phyloP scores from a whole-genome alignment of 2,888 invertebrate species.

The Holacanthella duospinosa region DNA sequence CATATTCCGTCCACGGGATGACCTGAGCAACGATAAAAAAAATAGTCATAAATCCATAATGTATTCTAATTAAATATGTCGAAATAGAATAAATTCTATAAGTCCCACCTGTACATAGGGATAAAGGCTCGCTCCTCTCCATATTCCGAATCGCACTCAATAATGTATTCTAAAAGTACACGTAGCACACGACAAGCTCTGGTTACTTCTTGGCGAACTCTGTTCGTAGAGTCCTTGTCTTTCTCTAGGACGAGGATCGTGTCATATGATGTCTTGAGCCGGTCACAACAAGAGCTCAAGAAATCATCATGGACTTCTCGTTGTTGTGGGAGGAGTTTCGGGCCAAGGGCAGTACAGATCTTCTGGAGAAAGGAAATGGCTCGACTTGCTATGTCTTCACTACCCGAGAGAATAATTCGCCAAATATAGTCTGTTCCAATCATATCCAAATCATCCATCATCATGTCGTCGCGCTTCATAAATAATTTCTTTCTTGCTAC shows the following conservation, averaged over 20 bases:
- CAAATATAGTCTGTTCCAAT: conserved; percentile 94
- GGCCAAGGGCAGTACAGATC: conserved; percentile 86
- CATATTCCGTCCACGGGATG: conserved; percentile 81
- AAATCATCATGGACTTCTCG: conserved; percentile 83
- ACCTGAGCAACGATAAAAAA: conserved; percentile 47
- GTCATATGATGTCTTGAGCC: conserved; percentile 74
- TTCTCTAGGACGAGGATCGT: conserved; percentile 58
- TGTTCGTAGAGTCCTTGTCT: conserved; percentile 46
- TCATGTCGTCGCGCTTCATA: conserved; percentile 68
- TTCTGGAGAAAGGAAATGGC: conserved; percentile 85
- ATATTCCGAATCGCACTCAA: conserved; percentile 83
- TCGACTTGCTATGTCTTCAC: conserved; percentile 83
- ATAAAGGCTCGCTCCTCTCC: conserved; percentile 77
- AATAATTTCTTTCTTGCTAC: conserved; percentile 86
- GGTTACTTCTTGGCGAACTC: conserved; percentile 58
- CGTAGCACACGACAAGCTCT: conserved; percentile 88
- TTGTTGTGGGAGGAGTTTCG: conserved; percentile 63
- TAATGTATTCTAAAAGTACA: conserved; percentile 87
- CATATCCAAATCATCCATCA: conserved; percentile 80
- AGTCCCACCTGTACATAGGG: conserved; percentile 70
- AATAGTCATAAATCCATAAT: neutral
- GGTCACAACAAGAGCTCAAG: conserved; percentile 81
- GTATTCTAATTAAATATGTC: neutral
- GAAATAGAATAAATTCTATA: too few species aligned
- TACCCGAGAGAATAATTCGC: conserved; percentile 67